Evolutionary conservation across 1,140 invertebrate genomes (phyloP), one percentile per base, ranked within the genome.

Genomic region (Aphelenchoides fujianensis): DNA sequence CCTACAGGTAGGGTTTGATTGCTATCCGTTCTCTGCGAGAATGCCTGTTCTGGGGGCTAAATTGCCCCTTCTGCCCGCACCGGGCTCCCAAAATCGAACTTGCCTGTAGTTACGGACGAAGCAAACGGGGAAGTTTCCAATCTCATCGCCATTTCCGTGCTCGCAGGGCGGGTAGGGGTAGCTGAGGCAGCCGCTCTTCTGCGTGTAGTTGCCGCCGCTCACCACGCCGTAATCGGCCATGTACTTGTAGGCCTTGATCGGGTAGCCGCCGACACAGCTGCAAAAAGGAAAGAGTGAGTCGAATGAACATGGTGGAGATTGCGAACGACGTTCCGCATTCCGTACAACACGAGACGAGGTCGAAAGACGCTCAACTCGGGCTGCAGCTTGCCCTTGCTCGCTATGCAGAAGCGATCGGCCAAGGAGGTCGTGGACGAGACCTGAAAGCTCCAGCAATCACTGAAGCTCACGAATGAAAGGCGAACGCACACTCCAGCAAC

Each of bases 261-360:
- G 63, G 7, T 66, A 66, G 12, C 63, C 63, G 31, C 63, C 63
- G 53, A 66, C 34, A 48, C 63, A 66, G 12, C 63, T 35, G 63
- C 2, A 34, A 66, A 30, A 16, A 61, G 1, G 2, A 1, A 16
- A 16, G 57, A 16, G 0, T 12, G 41, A 48, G n/a, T n/a, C n/a
- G n/a, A n/a, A n/a, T n/a, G n/a, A n/a, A n/a, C n/a, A n/a, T n/a
- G n/a, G n/a, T n/a, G n/a, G 41, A 16, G 31, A 35, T 28, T 61
- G n/a, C 30, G 31, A 30, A 61, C 59, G 27, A 19, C 59, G 31
- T 61, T 61, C 59, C 59, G 31, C 63, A 66, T 30, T 36, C 31
- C 2, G 31, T 32, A 37, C 63, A 66, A 3, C 63, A 66, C 16
- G 12, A n/a, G 2, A 66, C 2, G 1, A 66, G 32, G 53, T 66